Conservation (phyloP, 2,888 invertebrate species). For the Scaptomyza tumidula region DNA sequence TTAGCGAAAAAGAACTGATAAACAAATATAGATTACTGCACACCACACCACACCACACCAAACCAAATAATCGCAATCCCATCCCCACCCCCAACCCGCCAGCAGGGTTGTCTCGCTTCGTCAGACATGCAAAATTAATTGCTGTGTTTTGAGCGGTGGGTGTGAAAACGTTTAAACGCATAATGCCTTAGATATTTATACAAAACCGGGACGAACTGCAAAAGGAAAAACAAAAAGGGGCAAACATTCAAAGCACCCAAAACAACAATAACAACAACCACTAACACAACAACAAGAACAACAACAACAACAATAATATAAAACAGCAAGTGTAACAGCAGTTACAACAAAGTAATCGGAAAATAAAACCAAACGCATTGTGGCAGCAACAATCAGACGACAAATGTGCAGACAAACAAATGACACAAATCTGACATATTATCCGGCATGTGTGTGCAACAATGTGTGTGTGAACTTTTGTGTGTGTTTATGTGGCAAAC, state of each 20-base stretch:
- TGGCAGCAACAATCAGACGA: conserved; percentile 32
- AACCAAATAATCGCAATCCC: background rate
- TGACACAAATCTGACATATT: conserved; percentile 58
- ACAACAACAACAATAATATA: background rate
- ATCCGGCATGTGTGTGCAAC: conserved; percentile 3
- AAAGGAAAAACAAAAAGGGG: background rate
- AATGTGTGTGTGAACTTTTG: background rate
- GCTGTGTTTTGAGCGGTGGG: conserved; percentile 17
- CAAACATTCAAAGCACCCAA: conserved; percentile 6
- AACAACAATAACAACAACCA: conserved; percentile 2
- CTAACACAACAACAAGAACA: conserved; percentile 6
- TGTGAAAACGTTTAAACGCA: conserved; percentile 24
- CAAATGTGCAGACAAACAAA: conserved; percentile 63
- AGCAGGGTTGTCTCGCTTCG: background rate
- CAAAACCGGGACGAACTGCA: background rate
- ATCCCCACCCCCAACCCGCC: background rate
- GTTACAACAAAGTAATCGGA: conserved; percentile 5
- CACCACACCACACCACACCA: background rate
- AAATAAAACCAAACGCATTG: conserved; percentile 43
- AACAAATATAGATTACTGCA: conserved; percentile 3
- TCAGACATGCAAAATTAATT: conserved; percentile 34
- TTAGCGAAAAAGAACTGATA: conserved; percentile 9
- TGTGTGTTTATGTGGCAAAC: conserved; percentile 2
- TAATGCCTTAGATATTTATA: conserved; percentile 19
- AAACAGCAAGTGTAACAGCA: background rate